Percentiles rank a stretch among this genome's conserved stretches.
phyloP scores from a whole-genome alignment of 2,797 vertebrate genomes.

The Protonibea diacanthus region DNA sequence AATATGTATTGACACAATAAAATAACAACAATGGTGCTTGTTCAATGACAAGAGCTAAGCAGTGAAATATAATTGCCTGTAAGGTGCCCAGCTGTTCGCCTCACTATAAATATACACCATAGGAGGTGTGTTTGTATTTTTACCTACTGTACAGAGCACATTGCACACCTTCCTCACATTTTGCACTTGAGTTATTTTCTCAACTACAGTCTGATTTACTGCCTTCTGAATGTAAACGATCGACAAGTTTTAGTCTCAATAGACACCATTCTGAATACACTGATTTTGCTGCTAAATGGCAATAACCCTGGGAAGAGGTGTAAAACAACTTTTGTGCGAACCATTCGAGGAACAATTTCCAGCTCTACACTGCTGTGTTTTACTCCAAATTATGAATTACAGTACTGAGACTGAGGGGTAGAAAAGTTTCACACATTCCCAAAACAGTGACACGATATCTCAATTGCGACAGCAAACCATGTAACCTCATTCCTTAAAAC shows the following conservation, averaged over 20 bases:
- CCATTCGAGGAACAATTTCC: not conserved
- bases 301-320: not conserved
- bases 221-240: not conserved
- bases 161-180: not conserved
- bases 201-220: too few species aligned
- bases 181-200: not conserved
- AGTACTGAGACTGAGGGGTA: not conserved
- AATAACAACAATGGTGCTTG: not conserved
- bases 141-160: not conserved
- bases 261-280: not conserved
- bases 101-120: not conserved
- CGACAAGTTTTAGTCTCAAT: not conserved
- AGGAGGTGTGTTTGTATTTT: not conserved
- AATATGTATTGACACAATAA: too few species aligned
- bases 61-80: conserved; percentile 4
- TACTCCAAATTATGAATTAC: not conserved
- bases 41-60: not conserved
- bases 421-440: not conserved
- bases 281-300: conserved; percentile 11
- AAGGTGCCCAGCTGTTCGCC: conserved; percentile 3
- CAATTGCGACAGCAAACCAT: not conserved
- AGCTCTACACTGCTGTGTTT: not conserved
- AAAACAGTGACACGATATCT: not conserved
- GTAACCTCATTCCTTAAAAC: not conserved
- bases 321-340: not conserved